Percentiles rank a stretch among this genome's conserved stretches.
These are phyloP conservation scores for Acanthococcus lagerstroemiae DNA, from an alignment of 2,888 invertebrate species.

Conservation along the genomic window DNA sequence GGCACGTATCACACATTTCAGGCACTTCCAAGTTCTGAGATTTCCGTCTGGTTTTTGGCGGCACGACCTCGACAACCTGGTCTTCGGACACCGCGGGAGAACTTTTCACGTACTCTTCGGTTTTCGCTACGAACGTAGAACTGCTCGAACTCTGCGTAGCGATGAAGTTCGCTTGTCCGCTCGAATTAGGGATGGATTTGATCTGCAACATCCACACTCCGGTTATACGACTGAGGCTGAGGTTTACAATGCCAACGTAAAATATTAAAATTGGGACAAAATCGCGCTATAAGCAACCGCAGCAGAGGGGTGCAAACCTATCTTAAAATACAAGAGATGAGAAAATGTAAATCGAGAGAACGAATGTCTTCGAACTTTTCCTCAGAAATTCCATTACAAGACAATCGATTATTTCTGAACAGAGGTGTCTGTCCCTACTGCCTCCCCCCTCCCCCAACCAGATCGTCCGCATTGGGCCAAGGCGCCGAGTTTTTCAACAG, in stretches of 20 bases:
- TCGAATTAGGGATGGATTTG: slow-evolving; percentile 67
- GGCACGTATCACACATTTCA: slow-evolving; percentile 32
- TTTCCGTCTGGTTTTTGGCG: not conserved
- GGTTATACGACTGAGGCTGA: not conserved
- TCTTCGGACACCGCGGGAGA: not conserved
- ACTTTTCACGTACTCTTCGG: slow-evolving; percentile 22
- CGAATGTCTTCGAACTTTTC: no score
- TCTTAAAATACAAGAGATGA: no score
- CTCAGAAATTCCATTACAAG: no score
- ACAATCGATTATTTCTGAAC: no score
- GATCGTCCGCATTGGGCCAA: no score
- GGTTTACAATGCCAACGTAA: no score
- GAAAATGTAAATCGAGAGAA: no score
- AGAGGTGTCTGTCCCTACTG: no score
- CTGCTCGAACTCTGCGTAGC: slow-evolving; percentile 17
- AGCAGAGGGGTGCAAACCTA: no score
- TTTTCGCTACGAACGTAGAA: slow-evolving; percentile 27
- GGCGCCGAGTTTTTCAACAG: no score
- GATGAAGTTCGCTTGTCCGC: slow-evolving; percentile 45
- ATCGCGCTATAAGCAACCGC: not conserved
- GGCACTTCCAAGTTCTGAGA: not conserved
- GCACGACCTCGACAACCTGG: not conserved
- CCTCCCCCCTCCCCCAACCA: no score
- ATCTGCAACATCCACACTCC: slow-evolving; percentile 47
- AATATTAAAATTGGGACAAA: no score